Evolutionary conservation across 2,888 invertebrate genomes (phyloP), one percentile per base, ranked within the genome.

Genomic region (Anodontia alba): DNA sequence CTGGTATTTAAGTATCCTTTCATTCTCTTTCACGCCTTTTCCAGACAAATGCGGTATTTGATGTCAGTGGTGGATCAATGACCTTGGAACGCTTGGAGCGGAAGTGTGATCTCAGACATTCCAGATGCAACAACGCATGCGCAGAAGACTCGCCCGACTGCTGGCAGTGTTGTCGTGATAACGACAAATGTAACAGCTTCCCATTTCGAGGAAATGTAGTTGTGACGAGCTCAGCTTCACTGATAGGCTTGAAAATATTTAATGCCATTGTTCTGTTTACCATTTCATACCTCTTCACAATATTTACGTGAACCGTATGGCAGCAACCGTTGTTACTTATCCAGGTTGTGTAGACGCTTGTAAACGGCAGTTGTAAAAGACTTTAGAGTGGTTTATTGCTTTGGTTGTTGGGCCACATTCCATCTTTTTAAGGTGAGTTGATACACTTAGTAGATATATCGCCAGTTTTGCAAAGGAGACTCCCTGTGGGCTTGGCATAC

Each of bases 71-170:
- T 8, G 77, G 80, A 5, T 51, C 67, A 12, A 76, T 46, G 43
- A 54, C 36, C 15, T 66, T 81, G n/a, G 36, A 70, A 36, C 3
- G n/a, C 20, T 38, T 84, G 1, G 70, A 84, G 43, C 70, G 84
- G 15, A 70, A 57, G 29, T 84, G 84, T 49, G 73, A 42, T 10
- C 51, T 66, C 1, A 84, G 80, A 62, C 80, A 84, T 71, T 46
- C 78, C 67, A 67, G 42, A 49, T 84, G 84, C 38, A 74, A 84
- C 78, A 84, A 81, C 71, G 76, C 69, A 46, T 84, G 84, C 73
- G 73, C 84, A 46, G 76, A 81, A 20, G 73, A 76, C 8, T 68
- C 76, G 20, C 26, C 76, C 7, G 29, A 42, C 7, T 84, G 84
- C 42, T 84, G 79, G 78, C 57, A 76, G 49, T 84, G 84, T 49